phyloP scores from a whole-genome alignment of 2,797 vertebrate species.

The Danio choprae region DNA sequence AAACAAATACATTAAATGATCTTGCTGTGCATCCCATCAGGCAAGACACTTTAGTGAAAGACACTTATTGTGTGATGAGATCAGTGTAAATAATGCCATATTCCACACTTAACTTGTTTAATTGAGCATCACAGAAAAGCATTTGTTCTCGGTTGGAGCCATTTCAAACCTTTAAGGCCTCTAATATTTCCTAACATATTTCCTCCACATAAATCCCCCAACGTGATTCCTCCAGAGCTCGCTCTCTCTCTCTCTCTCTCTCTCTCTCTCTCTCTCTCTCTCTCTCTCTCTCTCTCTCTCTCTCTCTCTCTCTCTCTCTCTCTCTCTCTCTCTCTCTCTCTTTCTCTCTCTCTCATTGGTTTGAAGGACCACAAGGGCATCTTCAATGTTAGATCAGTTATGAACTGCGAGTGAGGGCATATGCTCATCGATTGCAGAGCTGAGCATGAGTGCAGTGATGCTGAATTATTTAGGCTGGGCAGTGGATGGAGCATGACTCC shows the following conservation, averaged over 20 bases:
- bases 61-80: neutral
- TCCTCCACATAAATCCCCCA: neutral
- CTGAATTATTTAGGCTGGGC: conserved; percentile 62
- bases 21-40: neutral
- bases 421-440: conserved; percentile 61
- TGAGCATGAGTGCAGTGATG: conserved; percentile 55
- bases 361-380: conserved; percentile 52
- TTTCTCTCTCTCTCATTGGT: conserved; percentile 34
- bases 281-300: conserved; percentile 38
- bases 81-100: neutral
- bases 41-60: neutral
- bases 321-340: no score
- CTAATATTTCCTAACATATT: conserved; percentile 28
- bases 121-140: neutral
- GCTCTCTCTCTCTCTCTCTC: no score
- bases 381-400: conserved; percentile 52
- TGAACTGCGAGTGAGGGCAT: conserved; percentile 51
- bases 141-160: conserved; percentile 16
- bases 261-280: no score
- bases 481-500: conserved; percentile 52
- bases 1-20: neutral
- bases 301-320: no score
- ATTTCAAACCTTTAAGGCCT: conserved; percentile 12
- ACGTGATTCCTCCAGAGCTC: conserved; percentile 29
- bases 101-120: conserved; percentile 1